Evolutionary conservation across 2,797 vertebrate species (phyloP), one percentile per base, ranked within the genome.

Genomic region (Limnodromus scolopaceus): DNA sequence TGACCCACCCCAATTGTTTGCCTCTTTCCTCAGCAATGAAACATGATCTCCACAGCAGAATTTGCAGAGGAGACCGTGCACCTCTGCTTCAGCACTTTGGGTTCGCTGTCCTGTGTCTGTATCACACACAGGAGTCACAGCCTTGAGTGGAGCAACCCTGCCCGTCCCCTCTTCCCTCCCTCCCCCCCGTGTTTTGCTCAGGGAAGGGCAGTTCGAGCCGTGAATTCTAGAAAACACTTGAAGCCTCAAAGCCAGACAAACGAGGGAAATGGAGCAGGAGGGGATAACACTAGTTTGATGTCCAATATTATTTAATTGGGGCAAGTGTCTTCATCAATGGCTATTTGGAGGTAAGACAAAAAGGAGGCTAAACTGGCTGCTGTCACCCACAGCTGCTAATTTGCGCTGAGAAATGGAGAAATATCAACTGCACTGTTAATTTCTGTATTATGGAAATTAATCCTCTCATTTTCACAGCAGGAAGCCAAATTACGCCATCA

Each of bases 391-490:
- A 71, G 81, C 61, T 81, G 72, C 39, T 54, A 55, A 82, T 91
- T 78, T 70, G 41, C 65, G 60, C 84, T 54, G 58, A 84, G 64
- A 91, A 64, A 84, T 22, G 70, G 70, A 77, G 76, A 41, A 79
- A 72, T 64, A 77, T 53, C 69, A 85, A 80, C 49, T 34, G 11
- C 17, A 20, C 48, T 77, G 60, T 34, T 95, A 92, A 96, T 92
- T 93, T 97, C 66, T 93, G 16, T 72, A 77, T 81, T 89, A 91
- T 89, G 83, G 63, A 96, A 69, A 92, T 87, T 84, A 87, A 96
- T 95, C 92, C 54, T 82, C 86, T 96, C 66, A 90, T 94, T 95
- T 94, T 43, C 72, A 95, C 83, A 83, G 74, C 76, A 81, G 66
- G 75, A 75, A 75, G 23, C 84, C 72, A 92, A 80, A 83, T 96